Base-by-base conservation (phyloP, 2,888 invertebrate genomes). In the Clivina fossor region DNA sequence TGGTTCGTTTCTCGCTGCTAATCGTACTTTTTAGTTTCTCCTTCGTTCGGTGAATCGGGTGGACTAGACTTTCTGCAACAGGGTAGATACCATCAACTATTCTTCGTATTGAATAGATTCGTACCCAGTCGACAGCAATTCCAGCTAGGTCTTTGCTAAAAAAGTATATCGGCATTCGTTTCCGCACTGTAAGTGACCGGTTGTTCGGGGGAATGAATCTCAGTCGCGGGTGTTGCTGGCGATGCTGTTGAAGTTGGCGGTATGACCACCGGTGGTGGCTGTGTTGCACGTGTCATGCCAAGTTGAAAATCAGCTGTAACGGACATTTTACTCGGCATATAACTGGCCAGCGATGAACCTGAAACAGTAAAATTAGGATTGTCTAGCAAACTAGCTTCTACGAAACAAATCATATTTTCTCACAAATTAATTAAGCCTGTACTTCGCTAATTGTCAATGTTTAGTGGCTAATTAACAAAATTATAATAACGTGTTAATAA, bases 301-400 rank as follows among this genome's bases (percentile, higher is more conserved):
- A 91, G 79, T 76, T 88, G 85, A 78, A 91, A 92, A 58, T 82
- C 77, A 63, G 81, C 80, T 66, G 75, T 81, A 64, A 79, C 77
- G 63, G 78, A 80, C 62, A 79, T 83, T 78, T 89, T 88, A 77
- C 87, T 82, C 57, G 93, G 92, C 66, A 90, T 90, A 78, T 92
- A 93, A 69, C 84, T 88, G 61, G 88, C 83, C 71, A 93, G 78
- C 67, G 84, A 67, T 35, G 74, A 73, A 62, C 76, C 76, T 76
- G 62, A 48, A 67, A 65, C 9, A n/a, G 18, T 20, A 38, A 11
- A 3, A n/a, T 16, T 13, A 15, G 26, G 24, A 44, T 26, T 28
- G 5, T 28, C 46, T 46, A 46, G 46, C 46, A 9, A 26, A 11
- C n/a, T n/a, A n/a, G n/a, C n/a, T n/a, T n/a, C n/a, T n/a, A n/a